Evolutionary conservation across 2,888 invertebrate species (phyloP), one percentile per base, ranked within the genome.

Genomic region (Cryptophagus acutangulus): DNA sequence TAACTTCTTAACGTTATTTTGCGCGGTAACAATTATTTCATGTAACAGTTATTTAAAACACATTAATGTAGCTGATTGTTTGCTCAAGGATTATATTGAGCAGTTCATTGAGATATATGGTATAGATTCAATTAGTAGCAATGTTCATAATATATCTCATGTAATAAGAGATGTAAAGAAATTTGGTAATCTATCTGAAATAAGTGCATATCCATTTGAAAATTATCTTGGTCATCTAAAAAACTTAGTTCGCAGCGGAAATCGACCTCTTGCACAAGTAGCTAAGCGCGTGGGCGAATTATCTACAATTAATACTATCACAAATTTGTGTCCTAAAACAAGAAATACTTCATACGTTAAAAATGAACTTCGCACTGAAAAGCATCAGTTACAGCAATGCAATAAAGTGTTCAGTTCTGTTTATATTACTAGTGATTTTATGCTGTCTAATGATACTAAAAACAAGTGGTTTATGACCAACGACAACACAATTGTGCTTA

Each of bases 91-190:
- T 12, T 41, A 38, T 16, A 38, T 38, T 15, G 17, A 33, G 16
- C 9, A 33, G 9, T 41, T 33, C 20, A 38, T 38, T 9, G 14
- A 25, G 8, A 29, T 63, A 10, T 66, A 64, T 54, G 57, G 58
- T 2, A 38, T 44, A 17, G 52, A 60, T 16, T 45, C 48, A 34
- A 24, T 61, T 16, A 48, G 56, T 9, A 59, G 59, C 38, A 65
- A 66, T 53, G 48, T 64, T 2, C 65, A 66, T 49, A 45, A 48
- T 12, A 38, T 64, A 14, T 40, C 56, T 28, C 65, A 65, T 47
- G 17, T 63, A 14, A 46, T 58, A 15, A 45, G 52, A 28, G 63
- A 65, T 50, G 55, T 49, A 5, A 17, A 26, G 15, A 50, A 40
- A 8, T 58, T 52, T 48, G 62, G 63, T 3, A 24, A 29, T 9